These are phyloP conservation scores for Xylota segnis DNA, from an alignment of 2,888 invertebrate species.

Conservation along the genomic window DNA sequence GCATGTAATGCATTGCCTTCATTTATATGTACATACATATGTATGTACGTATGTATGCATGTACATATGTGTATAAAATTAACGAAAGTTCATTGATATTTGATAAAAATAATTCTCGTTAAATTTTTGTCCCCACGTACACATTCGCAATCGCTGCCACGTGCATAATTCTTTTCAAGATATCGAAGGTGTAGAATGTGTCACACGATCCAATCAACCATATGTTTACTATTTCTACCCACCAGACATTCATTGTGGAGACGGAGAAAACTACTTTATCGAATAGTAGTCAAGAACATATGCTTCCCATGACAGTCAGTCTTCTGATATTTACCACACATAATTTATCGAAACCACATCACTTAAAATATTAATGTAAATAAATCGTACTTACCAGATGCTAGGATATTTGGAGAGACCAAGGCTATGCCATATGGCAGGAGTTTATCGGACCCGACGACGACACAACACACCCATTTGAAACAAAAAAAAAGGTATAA, in stretches of 20 bases:
- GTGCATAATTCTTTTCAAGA: slow-evolving; percentile 24
- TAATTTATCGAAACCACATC: slow-evolving; percentile 17
- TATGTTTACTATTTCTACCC: slow-evolving; percentile 38
- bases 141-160: slow-evolving; percentile 18
- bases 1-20: no score
- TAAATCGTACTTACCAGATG: slow-evolving; percentile 53
- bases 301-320: background rate
- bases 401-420: background rate
- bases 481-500: slow-evolving; percentile 40
- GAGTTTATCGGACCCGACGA: slow-evolving; percentile 55
- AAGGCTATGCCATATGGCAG: slow-evolving; percentile 61
- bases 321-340: background rate
- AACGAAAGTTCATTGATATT: background rate
- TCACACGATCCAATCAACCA: slow-evolving; percentile 25
- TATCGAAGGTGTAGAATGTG: background rate
- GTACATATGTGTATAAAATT: no score
- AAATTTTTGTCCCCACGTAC: background rate
- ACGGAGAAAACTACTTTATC: background rate
- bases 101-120: background rate
- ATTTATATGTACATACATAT: no score
- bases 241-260: background rate
- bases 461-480: slow-evolving; percentile 71
- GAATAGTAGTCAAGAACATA: background rate
- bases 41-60: no score
- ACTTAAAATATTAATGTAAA: slow-evolving; percentile 32